These are phyloP conservation scores for Trinorchestia longiramus DNA, from an alignment of 1,140 invertebrate species.

Conservation along the genomic window DNA sequence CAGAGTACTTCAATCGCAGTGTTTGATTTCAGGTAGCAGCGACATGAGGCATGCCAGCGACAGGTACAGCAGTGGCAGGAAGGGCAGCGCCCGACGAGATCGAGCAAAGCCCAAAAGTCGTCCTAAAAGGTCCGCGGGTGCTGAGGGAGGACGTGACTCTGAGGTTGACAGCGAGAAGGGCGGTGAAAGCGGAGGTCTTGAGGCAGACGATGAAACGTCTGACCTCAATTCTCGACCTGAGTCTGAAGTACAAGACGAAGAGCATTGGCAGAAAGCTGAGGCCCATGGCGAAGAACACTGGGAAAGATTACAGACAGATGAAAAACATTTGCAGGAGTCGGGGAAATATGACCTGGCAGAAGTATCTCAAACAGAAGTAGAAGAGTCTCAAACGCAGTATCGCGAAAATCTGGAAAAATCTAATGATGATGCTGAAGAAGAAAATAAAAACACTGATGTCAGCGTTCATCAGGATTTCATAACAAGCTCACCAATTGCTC, in stretches of 20 bases:
- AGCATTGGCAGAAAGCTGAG: background rate
- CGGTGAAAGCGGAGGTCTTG: conserved; percentile 25
- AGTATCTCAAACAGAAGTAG: background rate
- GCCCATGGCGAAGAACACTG: background rate
- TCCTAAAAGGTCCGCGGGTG: background rate
- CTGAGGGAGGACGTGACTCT: background rate
- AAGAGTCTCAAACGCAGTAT: background rate
- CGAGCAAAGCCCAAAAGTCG: conserved; percentile 12
- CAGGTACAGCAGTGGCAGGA: background rate
- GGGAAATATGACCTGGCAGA: background rate
- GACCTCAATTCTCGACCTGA: conserved; percentile 27
- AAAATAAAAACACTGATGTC: background rate
- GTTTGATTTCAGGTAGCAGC: background rate
- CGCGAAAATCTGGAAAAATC: background rate
- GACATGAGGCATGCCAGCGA: background rate
- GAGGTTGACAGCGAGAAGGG: conserved; percentile 15
- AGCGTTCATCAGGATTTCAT: background rate
- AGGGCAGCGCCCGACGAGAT: conserved; percentile 2
- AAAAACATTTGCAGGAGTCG: background rate
- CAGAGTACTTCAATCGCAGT: too few species aligned
- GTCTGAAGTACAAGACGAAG: background rate
- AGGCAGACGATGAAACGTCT: conserved; percentile 39
- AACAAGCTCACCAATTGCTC: background rate
- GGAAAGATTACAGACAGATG: background rate
- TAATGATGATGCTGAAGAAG: background rate